Evolutionary conservation across 1,140 invertebrate species (phyloP).

Genomic region (Brachionus sp.): DNA sequence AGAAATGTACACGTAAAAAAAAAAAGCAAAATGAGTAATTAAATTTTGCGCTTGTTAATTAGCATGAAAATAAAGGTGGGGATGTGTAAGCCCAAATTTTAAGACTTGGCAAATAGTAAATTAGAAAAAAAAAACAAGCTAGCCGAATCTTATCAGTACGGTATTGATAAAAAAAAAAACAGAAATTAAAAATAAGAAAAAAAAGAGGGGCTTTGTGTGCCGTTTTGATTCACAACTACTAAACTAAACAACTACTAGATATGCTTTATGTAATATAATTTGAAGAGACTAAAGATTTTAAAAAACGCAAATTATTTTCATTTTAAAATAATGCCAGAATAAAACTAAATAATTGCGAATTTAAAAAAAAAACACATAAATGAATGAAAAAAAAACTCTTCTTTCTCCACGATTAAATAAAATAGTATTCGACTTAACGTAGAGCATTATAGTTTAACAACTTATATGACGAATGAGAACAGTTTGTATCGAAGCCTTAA

Average conservation of each 20-base stretch:
- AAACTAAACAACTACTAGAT: too few species aligned
- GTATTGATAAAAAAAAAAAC: too few species aligned
- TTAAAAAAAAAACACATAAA: neutral
- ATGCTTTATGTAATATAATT: neutral
- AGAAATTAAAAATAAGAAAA: too few species aligned
- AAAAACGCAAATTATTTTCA: neutral
- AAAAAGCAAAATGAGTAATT: neutral
- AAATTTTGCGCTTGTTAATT: neutral
- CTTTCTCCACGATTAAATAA: neutral
- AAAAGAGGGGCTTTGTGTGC: too few species aligned
- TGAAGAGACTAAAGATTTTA: neutral
- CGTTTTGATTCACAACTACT: too few species aligned
- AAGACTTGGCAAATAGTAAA: too few species aligned
- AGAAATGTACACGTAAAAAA: neutral
- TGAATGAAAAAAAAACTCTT: neutral
- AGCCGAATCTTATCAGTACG: too few species aligned
- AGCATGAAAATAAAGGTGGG: neutral
- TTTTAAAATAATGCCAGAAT: neutral
- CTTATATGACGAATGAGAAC: neutral
- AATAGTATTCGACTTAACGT: neutral
- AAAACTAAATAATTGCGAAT: neutral
- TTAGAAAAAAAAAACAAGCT: too few species aligned
- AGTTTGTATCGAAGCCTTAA: neutral
- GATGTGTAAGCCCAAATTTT: too few species aligned
- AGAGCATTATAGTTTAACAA: neutral